Percentiles rank a stretch among this genome's conserved stretches.
Evolutionary conservation across 2,888 invertebrate species (phyloP).

Genomic region (Drosophila borealis): DNA sequence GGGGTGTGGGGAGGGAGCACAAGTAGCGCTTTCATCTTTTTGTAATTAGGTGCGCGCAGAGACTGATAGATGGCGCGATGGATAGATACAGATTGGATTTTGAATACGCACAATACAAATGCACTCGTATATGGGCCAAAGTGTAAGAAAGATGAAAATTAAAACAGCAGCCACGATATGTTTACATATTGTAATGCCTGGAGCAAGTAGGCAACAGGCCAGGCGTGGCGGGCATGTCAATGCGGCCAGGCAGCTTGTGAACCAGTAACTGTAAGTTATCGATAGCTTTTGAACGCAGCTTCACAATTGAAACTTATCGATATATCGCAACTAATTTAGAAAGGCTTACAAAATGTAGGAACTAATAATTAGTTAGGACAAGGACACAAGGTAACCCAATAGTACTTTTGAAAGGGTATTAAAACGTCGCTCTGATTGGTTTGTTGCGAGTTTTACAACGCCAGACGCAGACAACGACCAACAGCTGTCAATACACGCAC

Average conservation of each 20-base stretch:
- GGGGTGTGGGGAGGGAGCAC: conserved; percentile 35
- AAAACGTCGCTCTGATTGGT: conserved; percentile 12
- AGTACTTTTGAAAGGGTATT: conserved; percentile 5
- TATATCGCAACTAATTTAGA: too few species aligned
- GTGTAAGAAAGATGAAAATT: conserved; percentile 68
- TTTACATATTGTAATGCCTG: conserved; percentile 58
- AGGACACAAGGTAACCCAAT: too few species aligned
- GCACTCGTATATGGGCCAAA: conserved; percentile 44
- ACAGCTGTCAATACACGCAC: conserved; percentile 69
- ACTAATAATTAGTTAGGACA: too few species aligned
- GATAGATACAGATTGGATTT: conserved; percentile 64
- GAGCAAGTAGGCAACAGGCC: conserved; percentile 3
- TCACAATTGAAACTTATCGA: too few species aligned
- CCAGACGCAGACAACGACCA: conserved; percentile 50
- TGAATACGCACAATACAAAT: conserved; percentile 37
- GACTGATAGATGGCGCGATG: conserved; percentile 69
- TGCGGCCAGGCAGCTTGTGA: conserved; percentile 21
- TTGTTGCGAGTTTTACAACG: conserved; percentile 43
- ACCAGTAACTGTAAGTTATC: background rate
- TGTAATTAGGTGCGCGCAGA: conserved; percentile 74
- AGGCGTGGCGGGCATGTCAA: conserved; percentile 31
- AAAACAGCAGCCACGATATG: conserved; percentile 63
- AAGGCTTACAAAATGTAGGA: too few species aligned
- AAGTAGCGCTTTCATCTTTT: conserved; percentile 78
- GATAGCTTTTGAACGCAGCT: background rate